Evolutionary conservation across 2,888 invertebrate genomes (phyloP), one percentile per base, ranked within the genome.

Genomic region (Drosophila mulleri): DNA sequence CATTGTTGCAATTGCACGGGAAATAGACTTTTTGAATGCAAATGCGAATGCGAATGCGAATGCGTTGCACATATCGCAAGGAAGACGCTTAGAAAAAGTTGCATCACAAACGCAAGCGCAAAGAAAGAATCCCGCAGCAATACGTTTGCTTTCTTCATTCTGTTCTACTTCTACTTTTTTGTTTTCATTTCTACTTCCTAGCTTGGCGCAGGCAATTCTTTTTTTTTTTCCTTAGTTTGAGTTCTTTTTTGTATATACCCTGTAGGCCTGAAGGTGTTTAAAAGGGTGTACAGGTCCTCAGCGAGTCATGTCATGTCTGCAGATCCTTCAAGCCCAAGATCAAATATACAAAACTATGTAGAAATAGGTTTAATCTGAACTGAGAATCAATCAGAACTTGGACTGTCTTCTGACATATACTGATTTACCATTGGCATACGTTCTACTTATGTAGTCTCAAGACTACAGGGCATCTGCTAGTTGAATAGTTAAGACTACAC

Each of bases 21-120:
- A 86, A 86, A 86, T 85, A 89, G 88, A 89, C 84, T 87, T 81
- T 84, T 81, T 85, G 86, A 86, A 86, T 86, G 83, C 81, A 83
- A 85, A 89, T 86, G 70, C 79, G 67, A 29, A 29, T 86, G 83
- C 81, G 86, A 23, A 23, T 86, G 83, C 80, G 86, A 85, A 89
- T 86, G 70, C 79, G 68, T 82, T 75, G 86, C 90, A 89, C 90
- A 89, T 87, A 88, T 82, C 88, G 79, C 61, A 68, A 53, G 86
- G 74, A 69, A 88, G 71, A 77, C 59, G 90, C 80, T 88, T 89
- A 79, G 81, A 85, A 82, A 83, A 83, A 83, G 59, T 69, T 66
- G 67, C 59, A 37, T 35, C 47, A 61, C 60, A 62, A 66, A 53
- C 42, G 39, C 58, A 48, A 59, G 48, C 64, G 39, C 8, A 50